Conservation (phyloP, 2,888 invertebrate genomes). For the Tenthredo distinguenda region DNA sequence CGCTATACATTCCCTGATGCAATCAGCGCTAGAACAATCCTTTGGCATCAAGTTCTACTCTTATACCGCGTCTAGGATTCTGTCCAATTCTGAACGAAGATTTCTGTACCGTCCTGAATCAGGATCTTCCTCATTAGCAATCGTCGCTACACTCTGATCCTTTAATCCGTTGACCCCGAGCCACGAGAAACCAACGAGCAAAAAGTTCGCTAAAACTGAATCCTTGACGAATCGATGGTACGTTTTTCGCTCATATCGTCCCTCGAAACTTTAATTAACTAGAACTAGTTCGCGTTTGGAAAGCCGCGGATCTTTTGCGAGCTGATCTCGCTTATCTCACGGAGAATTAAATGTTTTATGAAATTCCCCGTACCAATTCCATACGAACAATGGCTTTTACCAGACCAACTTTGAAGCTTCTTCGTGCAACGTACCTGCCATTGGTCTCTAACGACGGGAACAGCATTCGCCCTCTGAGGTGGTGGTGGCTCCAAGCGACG, state of each 20-base stretch:
- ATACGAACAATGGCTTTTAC: conserved; percentile 5
- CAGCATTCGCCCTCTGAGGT: conserved; percentile 60
- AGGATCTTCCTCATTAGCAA: conserved; percentile 36
- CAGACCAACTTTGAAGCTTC: conserved; percentile 7
- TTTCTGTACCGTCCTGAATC: conserved; percentile 4
- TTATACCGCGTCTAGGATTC: conserved; percentile 28
- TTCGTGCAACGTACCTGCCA: conserved; percentile 68
- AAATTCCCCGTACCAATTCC: conserved; percentile 17
- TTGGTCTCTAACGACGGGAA: conserved; percentile 62
- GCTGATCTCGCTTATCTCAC: conserved; percentile 7
- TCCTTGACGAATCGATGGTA: background rate
- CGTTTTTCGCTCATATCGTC: background rate
- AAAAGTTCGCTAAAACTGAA: background rate
- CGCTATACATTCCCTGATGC: conserved; percentile 34
- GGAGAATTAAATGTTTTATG: conserved; percentile 18
- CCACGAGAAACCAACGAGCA: background rate
- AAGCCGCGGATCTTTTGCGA: background rate
- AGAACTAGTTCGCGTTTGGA: background rate
- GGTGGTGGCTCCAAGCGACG: conserved; percentile 56
- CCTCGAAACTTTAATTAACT: background rate
- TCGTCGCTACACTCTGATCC: conserved; percentile 18
- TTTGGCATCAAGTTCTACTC: conserved; percentile 58
- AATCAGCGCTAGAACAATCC: conserved; percentile 52
- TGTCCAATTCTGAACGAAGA: background rate
- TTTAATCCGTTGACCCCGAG: conserved; percentile 3